Base-by-base conservation (phyloP, 1,140 invertebrate species). In the Hyles vespertilio region DNA sequence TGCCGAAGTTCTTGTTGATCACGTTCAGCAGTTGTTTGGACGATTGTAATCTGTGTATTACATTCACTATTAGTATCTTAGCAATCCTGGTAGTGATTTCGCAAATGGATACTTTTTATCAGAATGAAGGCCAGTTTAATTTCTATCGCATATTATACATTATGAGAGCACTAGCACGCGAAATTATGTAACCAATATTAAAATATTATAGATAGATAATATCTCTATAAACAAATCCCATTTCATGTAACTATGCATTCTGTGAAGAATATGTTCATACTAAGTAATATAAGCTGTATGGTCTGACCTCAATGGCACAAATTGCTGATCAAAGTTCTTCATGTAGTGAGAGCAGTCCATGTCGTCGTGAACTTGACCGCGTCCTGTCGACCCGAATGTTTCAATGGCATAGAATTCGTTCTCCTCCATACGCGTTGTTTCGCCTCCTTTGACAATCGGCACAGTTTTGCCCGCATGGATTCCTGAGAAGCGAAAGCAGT, bases 291-390 rank as follows among this genome's bases (percentile, higher is more conserved):
- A 22, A 22, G 22, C 22, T 22, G 22, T 22, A 22, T 22, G 22
- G n/a, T 11, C 56, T 78, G 78, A 93, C 91, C 92, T 90, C 46
- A 99, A 84, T 55, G 97, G 97, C 47, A 98, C 96, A 89, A 96
- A 98, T 60, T 96, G 95, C 83, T 94, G 93, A 74, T 99, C 98
- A 89, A 96, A 99, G 81, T 98, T 98, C 87, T 99, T 99, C 98
- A 99, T 99, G 79, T 99, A 99, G 91, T 99, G 99, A 36, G 98
- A 99, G 64, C 96, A 97, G 77, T 99, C 98, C 95, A 99, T 98
- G 83, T 99, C 99, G 87, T 99, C 98, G 84, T 99, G 97, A 2
- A 99, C 98, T 56, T 96, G 91, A 9, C 99, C 99, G 65, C 95
- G 94, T 3, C 99, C 99, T 9, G 99, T 99, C 3, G 98, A 99